These are phyloP conservation scores for Tridacna gigas DNA, from an alignment of 2,888 invertebrate genomes.

Conservation along the genomic window DNA sequence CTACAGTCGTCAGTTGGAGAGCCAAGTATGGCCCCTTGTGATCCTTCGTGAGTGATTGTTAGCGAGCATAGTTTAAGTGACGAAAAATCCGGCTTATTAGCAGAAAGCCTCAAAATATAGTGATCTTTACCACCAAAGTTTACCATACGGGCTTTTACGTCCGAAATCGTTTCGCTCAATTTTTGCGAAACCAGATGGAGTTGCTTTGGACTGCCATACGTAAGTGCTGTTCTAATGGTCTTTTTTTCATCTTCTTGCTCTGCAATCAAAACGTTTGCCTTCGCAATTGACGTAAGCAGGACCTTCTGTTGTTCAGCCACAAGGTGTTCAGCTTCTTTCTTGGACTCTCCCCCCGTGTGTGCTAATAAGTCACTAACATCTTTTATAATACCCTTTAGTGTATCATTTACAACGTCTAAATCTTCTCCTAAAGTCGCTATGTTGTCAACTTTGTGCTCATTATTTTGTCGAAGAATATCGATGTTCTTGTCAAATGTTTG, in stretches of 20 bases:
- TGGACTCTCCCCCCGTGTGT: neutral
- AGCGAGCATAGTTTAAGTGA: neutral
- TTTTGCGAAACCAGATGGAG: neutral
- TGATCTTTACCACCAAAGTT: neutral
- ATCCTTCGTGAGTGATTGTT: neutral
- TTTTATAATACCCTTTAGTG: neutral
- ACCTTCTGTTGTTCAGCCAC: neutral
- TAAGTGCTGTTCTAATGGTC: neutral
- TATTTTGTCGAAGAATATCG: neutral
- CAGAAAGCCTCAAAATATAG: too few species aligned
- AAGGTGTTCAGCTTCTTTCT: neutral
- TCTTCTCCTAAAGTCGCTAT: neutral
- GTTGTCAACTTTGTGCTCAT: neutral
- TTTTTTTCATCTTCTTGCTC: neutral
- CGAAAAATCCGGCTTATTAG: too few species aligned
- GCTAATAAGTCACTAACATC: neutral
- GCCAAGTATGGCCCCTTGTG: too few species aligned
- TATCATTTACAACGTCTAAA: neutral
- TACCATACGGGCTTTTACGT: neutral
- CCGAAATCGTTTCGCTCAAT: neutral
- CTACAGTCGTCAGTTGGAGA: neutral
- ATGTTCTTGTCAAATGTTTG: neutral
- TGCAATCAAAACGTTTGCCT: neutral
- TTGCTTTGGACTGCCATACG: slow-evolving; percentile 8
- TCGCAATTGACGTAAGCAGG: neutral